These are phyloP conservation scores for Thripadectes ignobilis DNA, from an alignment of 2,797 vertebrate species.

Conservation along the genomic window DNA sequence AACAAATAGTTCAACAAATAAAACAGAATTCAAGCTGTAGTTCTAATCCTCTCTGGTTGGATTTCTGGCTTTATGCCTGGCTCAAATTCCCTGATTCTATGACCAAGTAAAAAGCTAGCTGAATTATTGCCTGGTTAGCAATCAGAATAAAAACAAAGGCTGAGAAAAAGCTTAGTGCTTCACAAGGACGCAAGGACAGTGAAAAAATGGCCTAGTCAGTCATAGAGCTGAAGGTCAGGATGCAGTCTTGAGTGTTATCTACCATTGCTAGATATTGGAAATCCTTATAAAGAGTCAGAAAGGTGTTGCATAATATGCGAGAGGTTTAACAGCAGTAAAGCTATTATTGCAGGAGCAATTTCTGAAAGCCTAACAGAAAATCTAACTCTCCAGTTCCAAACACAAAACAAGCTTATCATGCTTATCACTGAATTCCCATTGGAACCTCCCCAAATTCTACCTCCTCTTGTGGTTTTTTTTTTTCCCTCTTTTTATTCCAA, in stretches of 20 bases:
- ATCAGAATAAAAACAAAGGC: slow-evolving; percentile 55
- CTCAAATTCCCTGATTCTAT: not conserved
- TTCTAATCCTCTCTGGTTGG: not conserved
- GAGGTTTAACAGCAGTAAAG: slow-evolving; percentile 20
- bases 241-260: slow-evolving; percentile 10
- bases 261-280: slow-evolving; percentile 42
- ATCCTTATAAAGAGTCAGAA: slow-evolving; percentile 52
- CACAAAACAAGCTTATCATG: slow-evolving; percentile 19
- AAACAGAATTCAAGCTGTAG: not conserved
- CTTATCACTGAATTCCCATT: slow-evolving; percentile 36
- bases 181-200: not conserved
- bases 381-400: slow-evolving; percentile 22
- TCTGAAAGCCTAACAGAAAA: slow-evolving; percentile 56
- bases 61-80: not conserved
- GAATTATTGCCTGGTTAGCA: slow-evolving; percentile 60
- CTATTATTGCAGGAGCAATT: slow-evolving; percentile 31
- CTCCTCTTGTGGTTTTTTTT: not conserved
- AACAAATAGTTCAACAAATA: not conserved
- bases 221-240: slow-evolving; percentile 53
- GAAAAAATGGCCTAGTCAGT: slow-evolving; percentile 44
- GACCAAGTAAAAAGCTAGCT: not conserved
- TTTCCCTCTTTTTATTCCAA: not conserved
- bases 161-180: slow-evolving; percentile 51
- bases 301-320: slow-evolving; percentile 47
- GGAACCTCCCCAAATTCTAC: slow-evolving; percentile 7